phyloP scores from a whole-genome alignment of 2,888 invertebrate species.

The Eucriotettix oculatus region DNA sequence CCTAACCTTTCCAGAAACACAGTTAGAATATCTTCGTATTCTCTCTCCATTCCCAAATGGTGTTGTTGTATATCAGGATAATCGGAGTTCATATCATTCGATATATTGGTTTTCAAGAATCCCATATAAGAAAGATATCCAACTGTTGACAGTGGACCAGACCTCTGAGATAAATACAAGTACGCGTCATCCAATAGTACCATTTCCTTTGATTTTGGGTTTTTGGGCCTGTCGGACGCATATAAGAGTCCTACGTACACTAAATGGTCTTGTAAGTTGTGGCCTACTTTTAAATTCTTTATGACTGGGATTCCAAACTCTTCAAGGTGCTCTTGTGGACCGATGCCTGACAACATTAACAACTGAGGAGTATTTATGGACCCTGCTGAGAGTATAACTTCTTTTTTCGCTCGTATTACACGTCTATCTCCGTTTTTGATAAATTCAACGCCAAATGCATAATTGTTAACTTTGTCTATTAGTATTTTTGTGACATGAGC shows the following conservation, averaged over 20 bases:
- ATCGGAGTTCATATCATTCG: slow-evolving; percentile 36
- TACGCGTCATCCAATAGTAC: slow-evolving; percentile 42
- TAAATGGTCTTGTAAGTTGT: slow-evolving; percentile 29
- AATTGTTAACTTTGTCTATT: slow-evolving; percentile 42
- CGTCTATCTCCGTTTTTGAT: slow-evolving; percentile 29
- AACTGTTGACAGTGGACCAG: slow-evolving; percentile 27
- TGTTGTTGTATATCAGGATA: slow-evolving; percentile 38
- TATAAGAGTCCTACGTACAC: slow-evolving; percentile 18
- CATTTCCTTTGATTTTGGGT: not conserved
- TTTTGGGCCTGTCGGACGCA: not conserved
- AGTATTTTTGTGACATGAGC: slow-evolving; percentile 44
- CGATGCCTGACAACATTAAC: slow-evolving; percentile 41
- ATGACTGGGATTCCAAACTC: slow-evolving; percentile 19
- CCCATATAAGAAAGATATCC: slow-evolving; percentile 32
- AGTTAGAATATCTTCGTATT: slow-evolving; percentile 11
- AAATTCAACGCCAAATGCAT: slow-evolving; percentile 52
- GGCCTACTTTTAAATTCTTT: slow-evolving; percentile 16
- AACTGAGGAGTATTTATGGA: slow-evolving; percentile 41
- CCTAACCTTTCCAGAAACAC: slow-evolving; percentile 12
- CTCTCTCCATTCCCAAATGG: slow-evolving; percentile 31
- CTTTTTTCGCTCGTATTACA: slow-evolving; percentile 23
- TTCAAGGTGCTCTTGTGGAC: slow-evolving; percentile 24
- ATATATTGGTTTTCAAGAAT: slow-evolving; percentile 34
- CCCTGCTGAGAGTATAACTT: slow-evolving; percentile 35
- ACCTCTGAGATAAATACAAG: slow-evolving; percentile 28